A percentile compares a stretch with the other conserved stretches of the same genome.
Evolutionary conservation across 2,797 vertebrate genomes (phyloP).

Genomic region (Poeciliopsis infans): DNA sequence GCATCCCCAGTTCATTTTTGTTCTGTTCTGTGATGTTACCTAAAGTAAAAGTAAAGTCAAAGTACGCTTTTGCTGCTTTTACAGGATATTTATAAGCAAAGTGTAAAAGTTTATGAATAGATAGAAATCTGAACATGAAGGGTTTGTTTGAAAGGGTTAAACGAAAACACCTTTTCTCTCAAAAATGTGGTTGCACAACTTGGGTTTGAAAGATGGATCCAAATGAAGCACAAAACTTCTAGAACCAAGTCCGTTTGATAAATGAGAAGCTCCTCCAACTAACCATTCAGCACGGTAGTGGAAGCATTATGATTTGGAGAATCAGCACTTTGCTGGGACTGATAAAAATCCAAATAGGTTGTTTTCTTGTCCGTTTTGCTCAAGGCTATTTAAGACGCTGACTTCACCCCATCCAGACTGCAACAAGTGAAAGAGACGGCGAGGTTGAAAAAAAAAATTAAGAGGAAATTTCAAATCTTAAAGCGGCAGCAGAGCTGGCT

Average conservation of each 20-base stretch:
- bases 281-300: neutral
- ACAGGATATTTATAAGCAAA: neutral
- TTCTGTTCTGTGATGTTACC: neutral
- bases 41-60: neutral
- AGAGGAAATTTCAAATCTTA: no score
- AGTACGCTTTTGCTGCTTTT: neutral
- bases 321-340: neutral
- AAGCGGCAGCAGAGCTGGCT: no score
- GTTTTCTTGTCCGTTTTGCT: no score
- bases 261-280: neutral
- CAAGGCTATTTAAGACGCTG: no score
- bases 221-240: neutral
- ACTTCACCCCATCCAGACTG: no score
- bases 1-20: neutral
- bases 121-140: neutral
- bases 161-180: neutral
- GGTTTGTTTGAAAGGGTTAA: neutral
- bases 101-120: neutral
- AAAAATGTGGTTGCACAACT: neutral
- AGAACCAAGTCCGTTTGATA: neutral
- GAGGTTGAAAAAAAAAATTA: no score
- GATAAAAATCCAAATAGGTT: neutral
- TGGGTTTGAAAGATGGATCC: neutral
- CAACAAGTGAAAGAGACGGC: no score
- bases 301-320: neutral